Evolutionary conservation across 37 sponge, comb jelly and placozoan genomes (phyloP), one percentile per base, ranked within the genome.

Genomic region (Beroe ovata): DNA sequence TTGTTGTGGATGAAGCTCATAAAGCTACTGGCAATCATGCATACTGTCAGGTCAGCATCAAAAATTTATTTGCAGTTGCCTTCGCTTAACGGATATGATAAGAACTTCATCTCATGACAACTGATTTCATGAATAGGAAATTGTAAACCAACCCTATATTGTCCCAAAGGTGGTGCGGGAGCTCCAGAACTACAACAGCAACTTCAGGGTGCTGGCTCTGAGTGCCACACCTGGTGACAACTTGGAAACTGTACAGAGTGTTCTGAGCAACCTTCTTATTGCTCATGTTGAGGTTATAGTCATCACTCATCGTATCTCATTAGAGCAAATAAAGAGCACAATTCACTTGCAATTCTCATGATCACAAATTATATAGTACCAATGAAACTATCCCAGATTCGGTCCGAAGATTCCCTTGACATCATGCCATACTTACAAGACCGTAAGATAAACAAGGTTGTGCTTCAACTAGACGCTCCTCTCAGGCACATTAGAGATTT

Each of bases 1-100:
- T 96, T 19, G 99, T 98, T 61, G 92, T 98, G 89, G 99, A 98
- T 42, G 99, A 98, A 84, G 99, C 99, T n/a, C 99, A 98, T 90
- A 93, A 94, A 71, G 99, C 99, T 0, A 92, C 95, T 16, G 99
- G 99, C 8, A 98, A 96, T 91, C 94, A 98, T 59, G 91, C 99
- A 39, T 98, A 98, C 90, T 94, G 94, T 35, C 95, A 98, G 92
- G 99, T 96, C n/a, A n/a, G n/a, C n/a, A n/a, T n/a, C n/a, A n/a
- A n/a, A n/a, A 59, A 21, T 21, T 21, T 59, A 59, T 59, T 59
- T 59, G 20, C 60, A 59, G 20, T 59, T 21, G 20, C 21, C 20
- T 59, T 59, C 21, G 60, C 21, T 59, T 59, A 59, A 59, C 21
- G 60, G 21, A 59, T 21, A 21, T 21, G 21, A 21, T 59, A 20